Evolutionary conservation across 2,797 vertebrate species (phyloP), one percentile per base, ranked within the genome.

Genomic region (Apogon talboti): DNA sequence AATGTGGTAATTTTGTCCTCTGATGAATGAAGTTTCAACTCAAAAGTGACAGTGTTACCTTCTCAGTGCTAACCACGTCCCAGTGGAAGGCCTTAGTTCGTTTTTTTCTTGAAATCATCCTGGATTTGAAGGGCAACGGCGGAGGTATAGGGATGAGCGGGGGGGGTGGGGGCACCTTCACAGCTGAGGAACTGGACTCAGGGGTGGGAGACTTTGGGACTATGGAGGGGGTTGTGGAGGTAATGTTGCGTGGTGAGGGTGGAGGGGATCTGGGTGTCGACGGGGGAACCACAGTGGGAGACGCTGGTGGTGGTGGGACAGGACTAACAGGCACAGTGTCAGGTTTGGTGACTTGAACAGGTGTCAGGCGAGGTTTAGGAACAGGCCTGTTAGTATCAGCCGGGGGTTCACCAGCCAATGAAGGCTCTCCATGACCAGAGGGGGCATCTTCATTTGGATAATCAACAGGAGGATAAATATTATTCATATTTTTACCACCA

Each of bases 21-120:
- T 70, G 30, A 62, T 75, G 8, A 53, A 46, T 48, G 11, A 48
- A 52, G 6, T 48, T 42, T 40, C 4, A 41, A 72, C 8, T 50
- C n/a, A 33, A n/a, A 42, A 55, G 1, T 45, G 15, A 41, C 16
- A n/a, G 28, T 10, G 57, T 79, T 83, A 94, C 94, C 94, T 92
- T 95, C 3, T 93, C 92, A 0, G 65, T 57, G 28, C 80, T n/a
- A 41, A 95, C 45, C 0, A 78, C 2, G 6, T 94, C 93, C 95
- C 96, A 95, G 79, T 92, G 94, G 62, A 95, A 94, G 41, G 91
- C 86, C 75, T 93, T 96, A 55, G 90, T 95, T 48, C 51, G 83
- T 6, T 38, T 53, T 28, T 81, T 67, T 0, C 0, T 24, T 1
- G 9, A 18, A 6, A 24, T 54, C 2, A 0, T 14, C 11, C 0